Evolutionary conservation across 2,113 vertebrate species (phyloP), one percentile per base, ranked within the genome.

Genomic region (Equus przewalskii): DNA sequence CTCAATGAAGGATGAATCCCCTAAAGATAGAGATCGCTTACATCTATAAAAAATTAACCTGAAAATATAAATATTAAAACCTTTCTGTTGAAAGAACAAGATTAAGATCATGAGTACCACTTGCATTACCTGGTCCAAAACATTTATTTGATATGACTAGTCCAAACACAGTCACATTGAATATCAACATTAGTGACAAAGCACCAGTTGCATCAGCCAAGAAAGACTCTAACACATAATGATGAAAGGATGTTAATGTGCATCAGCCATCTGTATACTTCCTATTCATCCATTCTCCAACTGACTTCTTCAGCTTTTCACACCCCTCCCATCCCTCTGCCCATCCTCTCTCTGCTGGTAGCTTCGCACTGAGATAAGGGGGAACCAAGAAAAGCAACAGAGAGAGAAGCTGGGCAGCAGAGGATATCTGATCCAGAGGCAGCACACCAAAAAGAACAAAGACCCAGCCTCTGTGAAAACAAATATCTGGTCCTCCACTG

Each of bases 361-460:
- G 33, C 60, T 81, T 91, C 85, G 36, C 46, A 36, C 24, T 62
- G 19, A 75, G 69, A 70, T 10, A 10, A 28, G 18, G 24, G 21
- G 33, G 79, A 82, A 54, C 22, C 8, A 62, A 95, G 54, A 26
- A 85, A 82, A 86, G 18, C 44, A 87, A 65, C 16, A 33, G 7
- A 75, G 75, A 76, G 18, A 67, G 22, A 89, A 64, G 2, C 72
- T 89, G 65, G 16, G 56, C 73, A 12, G 44, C 33, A 72, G 30
- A 91, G 44, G 19, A 4, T 58, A 36, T 56, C 24, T 84, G 41
- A 58, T 7, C 13, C 21, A 93, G 56, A 46, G 49, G 8, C 51
- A 73, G 28, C 33, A 33, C 21, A 56, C 6, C 72, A 86, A 41
- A 62, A 41, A 58, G 84, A 96, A 87, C 67, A 98, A 90, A 69